Evolutionary conservation across 2,113 vertebrate genomes (phyloP), one percentile per base, ranked within the genome.

Genomic region (Platycercus adscitus): DNA sequence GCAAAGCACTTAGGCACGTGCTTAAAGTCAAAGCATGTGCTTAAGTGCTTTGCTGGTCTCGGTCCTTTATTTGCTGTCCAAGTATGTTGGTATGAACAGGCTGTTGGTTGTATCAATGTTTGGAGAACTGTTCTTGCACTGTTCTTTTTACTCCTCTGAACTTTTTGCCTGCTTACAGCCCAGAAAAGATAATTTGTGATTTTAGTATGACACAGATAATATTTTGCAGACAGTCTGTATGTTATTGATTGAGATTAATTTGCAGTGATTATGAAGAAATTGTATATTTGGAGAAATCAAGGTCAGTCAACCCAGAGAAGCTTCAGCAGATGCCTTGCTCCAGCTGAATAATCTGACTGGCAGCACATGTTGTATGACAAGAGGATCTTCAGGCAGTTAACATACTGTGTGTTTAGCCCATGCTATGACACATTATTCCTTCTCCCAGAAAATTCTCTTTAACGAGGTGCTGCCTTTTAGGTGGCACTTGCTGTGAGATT

Each of bases 1-100:
- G 86, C 65, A 93, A 96, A 96, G 93, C 95, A 95, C 95, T 97
- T 96, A 96, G 93, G 93, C 95, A 96, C 64, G 77, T 95, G 95
- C 95, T 93, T 95, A 93, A 93, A 93, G 80, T 92, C 93, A 94
- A 93, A 96, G 86, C 93, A 76, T 92, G 86, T 92, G 80, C 93
- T 92, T 93, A 96, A 95, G 90, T 94, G 95, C 88, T 93, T 76
- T 90, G 83, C 88, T 95, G 93, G 55, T 92, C 92, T 93, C 47
- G 44, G 69, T 71, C 72, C 82, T 95, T 95, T 96, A 60, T 94
- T 94, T 95, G 80, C 80, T 84, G 21, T 83, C 69, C 88, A 92
- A 18, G 86, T 75, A 25, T 77, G 91, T 66, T 95, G 95, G 77
- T 87, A 92, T 90, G 95, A 94, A 23, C 83, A 92, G 92, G 47